Base-by-base conservation (phyloP, 1,140 invertebrate species). In the Danaus melanippus region DNA sequence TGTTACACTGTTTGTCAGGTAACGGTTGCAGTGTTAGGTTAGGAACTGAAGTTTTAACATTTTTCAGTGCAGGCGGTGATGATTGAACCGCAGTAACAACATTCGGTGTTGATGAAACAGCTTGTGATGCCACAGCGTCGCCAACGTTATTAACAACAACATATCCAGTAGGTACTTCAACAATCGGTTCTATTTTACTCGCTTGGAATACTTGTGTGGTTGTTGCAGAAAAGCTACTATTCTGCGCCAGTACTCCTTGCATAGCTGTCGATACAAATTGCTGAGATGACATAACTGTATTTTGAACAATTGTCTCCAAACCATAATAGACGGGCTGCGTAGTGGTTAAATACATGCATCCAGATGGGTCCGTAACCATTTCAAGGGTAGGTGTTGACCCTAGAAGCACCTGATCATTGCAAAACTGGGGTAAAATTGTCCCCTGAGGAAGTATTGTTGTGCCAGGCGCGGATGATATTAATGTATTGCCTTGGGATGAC, bases 201-300 rank as follows among this genome's bases (percentile, higher is more conserved):
- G 93, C 92, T 87, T 94, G 93, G 72, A 93, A 93, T 41, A 93
- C 92, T 86, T 95, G 93, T 0, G 93, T 95, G 6, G 93, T 93
- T 0, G 92, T 94, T 44, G 93, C 92, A 32, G 91, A 92, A 76
- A 93, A 94, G 75, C 93, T 94, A 65, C 92, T 93, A 67, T 92
- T 92, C 64, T 92, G 90, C 32, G 92, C 92, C 8, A 94, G 80
- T 9, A 94, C 92, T 46, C 93, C 93, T 49, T 92, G 92, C 79
- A 94, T 91, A 5, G 92, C 90, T 3, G 92, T 92, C 9, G 93
- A 91, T 21, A 94, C 90, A 74, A 94, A 94, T 65, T 94, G 93
- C 72, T 94, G 93, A 17, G 93, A 94, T 12, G 92, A 93, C 93
- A 94, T 94, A 0, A 94, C 93, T 10, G 93, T 94, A 69, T 94